Base-by-base conservation (phyloP, 2,888 invertebrate species). In the Acanthococcus lagerstroemiae region DNA sequence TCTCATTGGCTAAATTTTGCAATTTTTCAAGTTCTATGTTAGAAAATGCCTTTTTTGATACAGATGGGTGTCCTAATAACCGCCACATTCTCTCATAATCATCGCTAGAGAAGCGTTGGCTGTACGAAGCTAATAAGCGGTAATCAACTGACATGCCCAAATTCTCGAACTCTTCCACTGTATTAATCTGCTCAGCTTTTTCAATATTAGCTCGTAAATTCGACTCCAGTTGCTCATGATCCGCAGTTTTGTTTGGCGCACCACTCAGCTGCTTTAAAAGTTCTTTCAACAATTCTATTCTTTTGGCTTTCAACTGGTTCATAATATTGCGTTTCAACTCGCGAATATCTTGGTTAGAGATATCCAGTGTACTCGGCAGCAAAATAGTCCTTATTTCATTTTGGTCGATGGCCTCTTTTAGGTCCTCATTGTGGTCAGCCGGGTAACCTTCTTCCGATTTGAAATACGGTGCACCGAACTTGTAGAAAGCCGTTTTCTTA, bases 51-150 rank as follows among this genome's bases (percentile, higher is more conserved):
- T 19, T 25, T 30, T 37, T 7, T 27, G 57, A 22, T 15, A 56
- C 17, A 5, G 17, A 7, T 15, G 56, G 56, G 30, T 48, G 86
- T 1, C 52, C 63, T n/a, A 52, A 21, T 6, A 63, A 50, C 15
- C 44, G 27, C 63, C 63, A 63, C 7, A 63, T 30, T 44, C 63
- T 25, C 37, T 63, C 63, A n/a, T 37, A 63, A 37, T 63, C 63
- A 17, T 63, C 63, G 24, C 24, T 21, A 22, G 9, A 37, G 19
- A 44, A 63, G n/a, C 63, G 46, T 19, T 6, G 30, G 7, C 27
- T 26, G 9, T 17, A 7, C 3, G 9, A 19, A 17, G 30, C 12
- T 15, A 61, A 54, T 9, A 54, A 1, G 9, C n/a, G 15, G n/a
- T 54, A 63, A 37, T 63, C 54, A 4, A 63, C 17, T 4, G 50